Percentiles rank a stretch among this genome's conserved stretches.
phyloP scores from a whole-genome alignment of 1,140 invertebrate genomes.

The Battus philenor region DNA sequence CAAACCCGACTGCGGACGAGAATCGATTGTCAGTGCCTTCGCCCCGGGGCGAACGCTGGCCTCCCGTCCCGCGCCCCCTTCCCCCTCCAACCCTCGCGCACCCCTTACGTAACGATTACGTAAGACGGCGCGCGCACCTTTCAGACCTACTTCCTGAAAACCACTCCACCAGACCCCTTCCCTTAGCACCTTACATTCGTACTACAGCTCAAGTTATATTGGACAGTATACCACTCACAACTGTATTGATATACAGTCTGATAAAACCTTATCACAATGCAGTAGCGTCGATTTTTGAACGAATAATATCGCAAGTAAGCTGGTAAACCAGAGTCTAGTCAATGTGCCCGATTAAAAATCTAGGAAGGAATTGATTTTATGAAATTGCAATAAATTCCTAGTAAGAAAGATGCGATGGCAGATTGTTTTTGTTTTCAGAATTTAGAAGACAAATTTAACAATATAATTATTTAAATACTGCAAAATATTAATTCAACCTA shows the following conservation, averaged over 20 bases:
- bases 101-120: conserved; percentile 68
- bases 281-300: conserved; percentile 21
- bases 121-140: conserved; percentile 62
- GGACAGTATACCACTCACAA: conserved; percentile 4
- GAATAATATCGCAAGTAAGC: background rate
- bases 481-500: background rate
- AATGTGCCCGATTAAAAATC: conserved; percentile 27
- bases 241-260: conserved; percentile 23
- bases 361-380: conserved; percentile 30
- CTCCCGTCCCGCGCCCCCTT: conserved; percentile 28
- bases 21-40: conserved; percentile 63
- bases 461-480: background rate
- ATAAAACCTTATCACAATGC: conserved; percentile 15
- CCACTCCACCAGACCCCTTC: conserved; percentile 22
- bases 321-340: conserved; percentile 16
- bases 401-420: background rate
- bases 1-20: conserved; percentile 60
- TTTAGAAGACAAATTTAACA: background rate
- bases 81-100: conserved; percentile 45
- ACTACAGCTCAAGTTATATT: too few species aligned
- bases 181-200: conserved; percentile 11
- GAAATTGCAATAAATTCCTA: background rate
- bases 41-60: conserved; percentile 38
- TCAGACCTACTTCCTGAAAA: conserved; percentile 33
- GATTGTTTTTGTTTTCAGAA: background rate